Base-by-base conservation (phyloP, 1,140 invertebrate genomes). In the Drosophila pectinifera region DNA sequence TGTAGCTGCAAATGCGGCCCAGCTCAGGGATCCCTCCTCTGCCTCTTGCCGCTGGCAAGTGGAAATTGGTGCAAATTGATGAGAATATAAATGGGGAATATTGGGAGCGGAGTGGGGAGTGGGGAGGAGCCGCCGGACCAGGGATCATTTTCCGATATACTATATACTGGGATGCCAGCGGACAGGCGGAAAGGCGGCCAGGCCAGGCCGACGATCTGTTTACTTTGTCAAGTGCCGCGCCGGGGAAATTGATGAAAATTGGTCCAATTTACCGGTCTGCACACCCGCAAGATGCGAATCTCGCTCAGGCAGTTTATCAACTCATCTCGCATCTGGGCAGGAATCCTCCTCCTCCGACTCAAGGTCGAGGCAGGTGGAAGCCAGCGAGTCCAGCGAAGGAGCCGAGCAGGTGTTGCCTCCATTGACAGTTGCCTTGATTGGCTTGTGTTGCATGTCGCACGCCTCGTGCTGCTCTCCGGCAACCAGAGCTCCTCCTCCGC, bases 361-460 rank as follows among this genome's bases (percentile, higher is more conserved):
- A 86, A 86, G 82, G 82, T 86, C 82, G 46, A 42, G 24, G 34
- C 45, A 10, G n/a, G 22, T 56, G 49, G 18, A 39, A 39, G 41
- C 26, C 46, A 31, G 16, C 73, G 43, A 48, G 26, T 67, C 61
- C 45, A n/a, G 2, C 51, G 20, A 46, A 54, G 73, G 34, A 53
- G 46, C 46, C 48, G 41, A 78, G 65, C 74, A 78, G 82, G 82
- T 86, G 82, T 86, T 81, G 65, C 78, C 82, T 46, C 63, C 54
- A 78, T 86, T 86, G 82, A 86, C 82, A 85, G 82, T 86, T 56
- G 64, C 68, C 78, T 84, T 86, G 82, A 86, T 75, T 86, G 69
- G 56, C 53, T 81, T 81, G 69, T 86, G 82, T 86, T 80, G 78
- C 82, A 86, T 81, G 82, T 59, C 53, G 69, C 74, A 86, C 79